Evolutionary conservation across 2,888 invertebrate species (phyloP).

Genomic region (Microplitis manilae): DNA sequence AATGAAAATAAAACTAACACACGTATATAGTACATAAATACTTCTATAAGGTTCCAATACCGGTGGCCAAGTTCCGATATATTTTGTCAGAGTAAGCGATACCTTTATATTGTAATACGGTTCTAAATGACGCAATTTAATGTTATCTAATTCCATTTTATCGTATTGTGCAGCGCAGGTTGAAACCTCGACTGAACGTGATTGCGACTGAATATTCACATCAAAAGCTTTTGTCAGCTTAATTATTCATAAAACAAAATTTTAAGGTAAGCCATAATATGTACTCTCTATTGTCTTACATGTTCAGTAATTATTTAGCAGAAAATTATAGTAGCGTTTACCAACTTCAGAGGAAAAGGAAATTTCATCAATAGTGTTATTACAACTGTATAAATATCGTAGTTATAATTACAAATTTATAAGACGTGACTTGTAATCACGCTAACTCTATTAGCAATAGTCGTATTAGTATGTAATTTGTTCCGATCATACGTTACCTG

Average conservation of each 20-base stretch:
- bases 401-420: background rate
- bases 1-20: conserved; percentile 50
- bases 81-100: conserved; percentile 55
- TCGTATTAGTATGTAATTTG: background rate
- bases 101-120: conserved; percentile 57
- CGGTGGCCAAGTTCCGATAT: conserved; percentile 60
- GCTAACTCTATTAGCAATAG: background rate
- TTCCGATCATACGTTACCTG: background rate
- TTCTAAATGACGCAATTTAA: conserved; percentile 40
- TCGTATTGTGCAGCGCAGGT: background rate
- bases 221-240: background rate
- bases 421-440: background rate
- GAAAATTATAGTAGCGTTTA: background rate
- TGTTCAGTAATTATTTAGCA: background rate
- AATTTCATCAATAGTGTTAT: background rate
- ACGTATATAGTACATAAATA: conserved; percentile 50
- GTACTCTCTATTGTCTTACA: background rate
- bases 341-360: background rate
- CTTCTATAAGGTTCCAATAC: conserved; percentile 37
- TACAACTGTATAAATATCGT: background rate
- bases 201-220: background rate
- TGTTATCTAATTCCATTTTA: conserved; percentile 16
- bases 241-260: background rate
- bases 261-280: background rate
- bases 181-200: background rate